Evolutionary conservation across 2,797 vertebrate species (phyloP), one percentile per base, ranked within the genome.

Genomic region (Tadarida brasiliensis): DNA sequence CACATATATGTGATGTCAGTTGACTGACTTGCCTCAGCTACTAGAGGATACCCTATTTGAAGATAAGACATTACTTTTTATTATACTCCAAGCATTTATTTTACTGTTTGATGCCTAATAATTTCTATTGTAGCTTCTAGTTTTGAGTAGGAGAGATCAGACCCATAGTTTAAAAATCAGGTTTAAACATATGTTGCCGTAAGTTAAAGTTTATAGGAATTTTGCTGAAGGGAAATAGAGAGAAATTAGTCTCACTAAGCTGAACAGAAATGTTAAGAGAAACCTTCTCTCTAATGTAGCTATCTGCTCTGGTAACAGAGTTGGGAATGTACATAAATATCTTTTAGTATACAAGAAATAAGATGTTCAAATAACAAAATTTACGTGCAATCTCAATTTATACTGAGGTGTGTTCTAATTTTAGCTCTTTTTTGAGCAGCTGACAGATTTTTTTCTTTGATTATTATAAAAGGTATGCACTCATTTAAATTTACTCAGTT

Each of bases 231-330:
- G 17, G 28, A 90, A 96, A 71, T 68, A 56, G 73, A 24, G 7
- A 35, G 19, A 65, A 67, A 77, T 80, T 73, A 77, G 8, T 70
- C 17, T 24, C 47, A 82, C 5, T 44, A 39, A 92, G 1, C 39
- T 84, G 16, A 82, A 93, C 39, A 2, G n/a, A 91, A 82, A 95
- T 51, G 12, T 81, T 81, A 54, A 26, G 11, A 94, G 28, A 94
- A 11, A 82, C n/a, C 16, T 81, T 91, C 47, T 63, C 28, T 70
- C 19, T 77, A 20, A 65, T 87, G 26, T 77, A 89, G 33, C 67
- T 35, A 77, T 87, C 5, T 84, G 71, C 30, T 89, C 68, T 68
- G 5, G 91, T 51, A 90, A 92, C 77, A 16, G 11, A 89, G 17
- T 67, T 30, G 56, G n/a, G 51, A 86, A 47, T 26, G 30, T 67